phyloP scores from a whole-genome alignment of 1,140 invertebrate species.

The Oppia nitens region DNA sequence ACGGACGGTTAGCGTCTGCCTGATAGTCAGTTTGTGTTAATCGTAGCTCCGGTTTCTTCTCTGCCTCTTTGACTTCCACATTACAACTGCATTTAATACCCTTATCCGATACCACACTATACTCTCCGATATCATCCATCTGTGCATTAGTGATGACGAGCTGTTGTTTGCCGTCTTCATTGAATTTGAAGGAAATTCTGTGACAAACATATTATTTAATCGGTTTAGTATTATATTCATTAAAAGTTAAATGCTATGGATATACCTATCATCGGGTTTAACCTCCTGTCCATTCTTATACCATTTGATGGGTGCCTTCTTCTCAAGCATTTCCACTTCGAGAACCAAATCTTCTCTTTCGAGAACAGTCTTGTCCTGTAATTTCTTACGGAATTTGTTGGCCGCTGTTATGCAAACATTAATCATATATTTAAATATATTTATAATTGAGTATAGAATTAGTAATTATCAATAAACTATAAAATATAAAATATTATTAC shows the following conservation, averaged over 20 bases:
- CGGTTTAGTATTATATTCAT: not conserved
- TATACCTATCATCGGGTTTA: slow-evolving; percentile 46
- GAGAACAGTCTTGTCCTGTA: slow-evolving; percentile 74
- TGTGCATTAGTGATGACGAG: slow-evolving; percentile 65
- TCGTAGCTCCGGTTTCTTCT: slow-evolving; percentile 33
- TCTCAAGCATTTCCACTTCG: slow-evolving; percentile 83
- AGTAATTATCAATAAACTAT: too few relatives aligned
- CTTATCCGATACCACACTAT: slow-evolving; percentile 63
- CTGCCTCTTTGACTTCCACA: slow-evolving; percentile 46
- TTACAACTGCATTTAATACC: slow-evolving; percentile 55
- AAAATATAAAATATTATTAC: too few relatives aligned
- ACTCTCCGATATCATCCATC: slow-evolving; percentile 64
- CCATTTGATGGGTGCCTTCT: slow-evolving; percentile 83
- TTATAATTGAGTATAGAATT: too few relatives aligned
- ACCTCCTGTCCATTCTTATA: slow-evolving; percentile 76
- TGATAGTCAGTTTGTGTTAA: slow-evolving; percentile 24
- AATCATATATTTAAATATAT: not conserved
- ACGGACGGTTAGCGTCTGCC: slow-evolving; percentile 21
- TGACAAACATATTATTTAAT: slow-evolving; percentile 17
- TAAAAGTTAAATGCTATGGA: slow-evolving; percentile 7
- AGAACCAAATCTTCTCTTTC: slow-evolving; percentile 76
- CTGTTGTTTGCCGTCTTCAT: slow-evolving; percentile 78
- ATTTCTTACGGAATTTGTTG: slow-evolving; percentile 89
- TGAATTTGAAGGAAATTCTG: slow-evolving; percentile 67
- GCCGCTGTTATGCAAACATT: slow-evolving; percentile 50